These are phyloP conservation scores for Micrasema longulum DNA, from an alignment of 1,140 invertebrate species.

Conservation along the genomic window DNA sequence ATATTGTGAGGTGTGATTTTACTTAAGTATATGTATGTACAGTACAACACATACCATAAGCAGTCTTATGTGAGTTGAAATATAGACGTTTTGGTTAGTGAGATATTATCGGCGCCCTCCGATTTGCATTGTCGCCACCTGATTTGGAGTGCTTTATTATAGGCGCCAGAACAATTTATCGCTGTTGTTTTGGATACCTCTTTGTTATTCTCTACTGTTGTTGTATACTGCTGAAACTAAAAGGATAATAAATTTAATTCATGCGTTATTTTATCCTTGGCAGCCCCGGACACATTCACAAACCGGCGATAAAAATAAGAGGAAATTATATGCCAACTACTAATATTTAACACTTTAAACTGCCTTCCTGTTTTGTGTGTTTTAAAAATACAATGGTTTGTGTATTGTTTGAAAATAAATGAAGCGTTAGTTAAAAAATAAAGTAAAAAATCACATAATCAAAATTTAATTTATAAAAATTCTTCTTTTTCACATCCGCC, in stretches of 20 bases:
- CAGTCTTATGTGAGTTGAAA: not conserved
- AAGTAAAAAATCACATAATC: no score
- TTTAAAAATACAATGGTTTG: no score
- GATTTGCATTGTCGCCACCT: slow-evolving; percentile 22
- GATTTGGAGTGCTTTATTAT: slow-evolving; percentile 16
- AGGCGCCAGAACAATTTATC: not conserved
- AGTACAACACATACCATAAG: not conserved
- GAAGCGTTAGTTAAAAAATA: no score
- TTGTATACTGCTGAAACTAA: not conserved
- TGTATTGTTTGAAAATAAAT: no score
- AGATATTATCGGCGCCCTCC: not conserved
- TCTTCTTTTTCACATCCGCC: no score
- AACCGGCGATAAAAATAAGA: no score
- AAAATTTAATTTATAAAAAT: no score
- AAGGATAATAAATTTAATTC: not conserved
- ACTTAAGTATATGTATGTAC: not conserved
- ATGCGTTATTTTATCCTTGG: not conserved
- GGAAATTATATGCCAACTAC: no score
- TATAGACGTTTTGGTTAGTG: not conserved
- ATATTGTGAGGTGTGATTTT: not conserved
- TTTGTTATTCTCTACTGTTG: not conserved
- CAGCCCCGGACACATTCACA: not conserved
- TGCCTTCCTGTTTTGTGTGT: no score
- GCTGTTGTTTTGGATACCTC: not conserved
- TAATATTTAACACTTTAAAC: no score